phyloP scores from a whole-genome alignment of 92 coral and sea anemone genomes.

The Zoanthus gigantus region DNA sequence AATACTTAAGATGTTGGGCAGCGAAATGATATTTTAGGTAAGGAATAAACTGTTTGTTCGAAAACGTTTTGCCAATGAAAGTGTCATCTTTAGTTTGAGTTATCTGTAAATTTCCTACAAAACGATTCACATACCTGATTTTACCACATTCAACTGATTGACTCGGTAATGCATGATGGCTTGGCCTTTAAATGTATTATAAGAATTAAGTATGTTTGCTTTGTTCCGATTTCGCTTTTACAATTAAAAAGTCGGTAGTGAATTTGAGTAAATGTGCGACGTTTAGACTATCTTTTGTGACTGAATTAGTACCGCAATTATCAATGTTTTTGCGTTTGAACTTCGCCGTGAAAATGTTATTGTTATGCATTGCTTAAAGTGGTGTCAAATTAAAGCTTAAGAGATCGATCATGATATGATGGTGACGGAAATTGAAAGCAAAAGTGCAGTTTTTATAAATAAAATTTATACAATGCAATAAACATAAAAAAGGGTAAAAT shows the following conservation, averaged over 20 bases:
- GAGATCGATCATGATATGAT: not conserved
- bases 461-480: too few relatives aligned
- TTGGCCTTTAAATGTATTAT: not conserved
- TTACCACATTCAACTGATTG: constrained; percentile 6
- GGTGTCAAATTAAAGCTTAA: not conserved
- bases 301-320: not conserved
- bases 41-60: too few relatives aligned
- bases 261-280: too few relatives aligned
- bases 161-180: constrained; percentile 2
- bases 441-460: not conserved
- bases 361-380: not conserved
- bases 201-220: not conserved
- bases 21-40: too few relatives aligned
- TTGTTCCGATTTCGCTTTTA: not conserved
- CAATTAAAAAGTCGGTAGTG: too few relatives aligned
- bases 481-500: too few relatives aligned
- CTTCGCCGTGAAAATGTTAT: not conserved
- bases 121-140: constrained; percentile 11
- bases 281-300: not conserved
- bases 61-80: too few relatives aligned
- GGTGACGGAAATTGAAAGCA: not conserved
- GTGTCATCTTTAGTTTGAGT: too few relatives aligned
- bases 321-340: not conserved
- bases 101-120: not conserved
- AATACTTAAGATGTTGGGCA: too few relatives aligned